phyloP scores from a whole-genome alignment of 2,113 vertebrate genomes.

The Seriola rivoliana region DNA sequence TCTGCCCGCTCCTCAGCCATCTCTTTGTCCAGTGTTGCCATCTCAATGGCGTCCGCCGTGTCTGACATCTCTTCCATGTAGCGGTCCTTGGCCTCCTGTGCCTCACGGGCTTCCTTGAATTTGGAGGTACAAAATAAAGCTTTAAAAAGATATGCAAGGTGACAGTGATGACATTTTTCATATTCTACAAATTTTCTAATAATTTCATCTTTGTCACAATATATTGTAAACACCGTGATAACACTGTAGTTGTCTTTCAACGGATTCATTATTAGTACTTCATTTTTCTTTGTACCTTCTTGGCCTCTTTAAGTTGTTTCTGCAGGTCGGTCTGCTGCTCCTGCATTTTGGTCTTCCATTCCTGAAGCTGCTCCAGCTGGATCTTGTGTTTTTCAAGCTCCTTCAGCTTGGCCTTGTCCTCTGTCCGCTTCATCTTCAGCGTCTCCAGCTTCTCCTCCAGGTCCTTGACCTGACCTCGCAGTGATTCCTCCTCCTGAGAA shows the following conservation, averaged over 20 bases:
- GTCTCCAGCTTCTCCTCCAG: constrained; percentile 98
- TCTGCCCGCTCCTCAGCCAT: constrained; percentile 97
- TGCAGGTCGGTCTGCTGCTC: constrained; percentile 96
- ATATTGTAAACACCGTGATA: neutral
- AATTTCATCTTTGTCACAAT: neutral
- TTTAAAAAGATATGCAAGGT: neutral
- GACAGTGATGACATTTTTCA: neutral
- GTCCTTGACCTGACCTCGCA: constrained; percentile 93
- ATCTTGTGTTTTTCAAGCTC: constrained; percentile 98
- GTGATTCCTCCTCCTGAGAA: constrained; percentile 90
- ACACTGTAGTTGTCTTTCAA: neutral
- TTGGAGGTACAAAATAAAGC: neutral
- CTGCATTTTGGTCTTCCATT: constrained; percentile 99
- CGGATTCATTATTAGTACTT: too few relatives aligned
- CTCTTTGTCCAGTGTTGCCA: constrained; percentile 99
- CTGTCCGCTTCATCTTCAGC: constrained; percentile 91
- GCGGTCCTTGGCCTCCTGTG: constrained; percentile 92
- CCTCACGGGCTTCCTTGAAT: constrained; percentile 85
- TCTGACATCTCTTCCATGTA: constrained; percentile 99
- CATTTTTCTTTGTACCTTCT: constrained; percentile 85
- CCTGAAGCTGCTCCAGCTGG: constrained; percentile 97
- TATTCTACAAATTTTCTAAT: neutral
- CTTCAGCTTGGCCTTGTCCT: constrained; percentile 97
- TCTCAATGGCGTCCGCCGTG: constrained; percentile 95
- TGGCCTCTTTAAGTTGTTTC: constrained; percentile 96